A percentile compares a stretch with the other conserved stretches of the same genome.
phyloP scores from a whole-genome alignment of 2,113 vertebrate species.

The Hemiscyllium ocellatum region DNA sequence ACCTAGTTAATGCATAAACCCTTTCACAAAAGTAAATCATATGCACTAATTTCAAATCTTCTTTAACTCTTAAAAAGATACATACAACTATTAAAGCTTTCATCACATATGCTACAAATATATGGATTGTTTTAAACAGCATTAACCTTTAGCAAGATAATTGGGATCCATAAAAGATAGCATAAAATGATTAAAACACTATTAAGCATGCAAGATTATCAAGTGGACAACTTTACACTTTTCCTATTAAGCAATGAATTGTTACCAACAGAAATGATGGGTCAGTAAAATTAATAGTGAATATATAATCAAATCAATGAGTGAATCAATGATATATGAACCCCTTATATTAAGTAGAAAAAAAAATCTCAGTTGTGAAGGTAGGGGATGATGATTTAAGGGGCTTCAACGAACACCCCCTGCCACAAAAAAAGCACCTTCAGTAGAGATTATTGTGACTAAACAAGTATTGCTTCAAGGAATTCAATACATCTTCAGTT shows the following conservation, averaged over 20 bases:
- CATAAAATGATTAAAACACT: neutral
- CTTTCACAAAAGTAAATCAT: no score
- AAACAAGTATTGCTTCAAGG: neutral
- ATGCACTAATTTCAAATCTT: no score
- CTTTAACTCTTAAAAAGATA: no score
- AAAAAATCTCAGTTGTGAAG: no score
- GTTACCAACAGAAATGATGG: neutral
- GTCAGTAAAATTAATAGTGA: neutral
- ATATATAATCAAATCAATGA: neutral
- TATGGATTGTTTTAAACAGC: neutral
- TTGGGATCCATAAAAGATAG: neutral
- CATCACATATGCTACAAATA: neutral
- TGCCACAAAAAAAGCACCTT: no score
- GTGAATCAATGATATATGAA: neutral
- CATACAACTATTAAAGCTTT: no score
- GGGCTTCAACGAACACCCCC: no score
- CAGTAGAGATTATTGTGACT: neutral
- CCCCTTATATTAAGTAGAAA: no score
- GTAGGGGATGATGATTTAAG: no score
- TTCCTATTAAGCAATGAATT: neutral
- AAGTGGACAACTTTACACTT: neutral
- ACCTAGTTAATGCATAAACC: no score
- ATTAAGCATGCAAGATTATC: neutral
- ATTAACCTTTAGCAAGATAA: neutral
- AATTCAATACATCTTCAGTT: neutral